phyloP scores from a whole-genome alignment of 1,140 invertebrate genomes.

The Drosophila micromelanica region DNA sequence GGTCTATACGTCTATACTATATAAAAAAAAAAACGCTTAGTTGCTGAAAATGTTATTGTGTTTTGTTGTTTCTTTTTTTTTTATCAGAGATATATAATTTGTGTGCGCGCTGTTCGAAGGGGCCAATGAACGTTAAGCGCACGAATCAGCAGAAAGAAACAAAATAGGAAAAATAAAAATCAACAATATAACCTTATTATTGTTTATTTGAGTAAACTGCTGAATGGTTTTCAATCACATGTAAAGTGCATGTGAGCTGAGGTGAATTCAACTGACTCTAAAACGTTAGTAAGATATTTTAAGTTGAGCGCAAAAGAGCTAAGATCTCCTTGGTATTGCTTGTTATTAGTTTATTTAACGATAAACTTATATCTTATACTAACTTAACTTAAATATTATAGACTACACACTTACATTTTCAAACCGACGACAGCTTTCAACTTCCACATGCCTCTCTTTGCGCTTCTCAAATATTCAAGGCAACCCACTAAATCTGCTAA shows the following conservation, averaged over 20 bases:
- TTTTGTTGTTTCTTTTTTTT: slow-evolving; percentile 42
- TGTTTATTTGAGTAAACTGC: slow-evolving; percentile 69
- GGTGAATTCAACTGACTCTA: slow-evolving; percentile 7
- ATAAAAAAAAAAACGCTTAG: slow-evolving; percentile 60
- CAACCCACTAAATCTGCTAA: not conserved
- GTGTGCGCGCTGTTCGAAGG: slow-evolving; percentile 44
- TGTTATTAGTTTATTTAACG: too few relatives aligned
- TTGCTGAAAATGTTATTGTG: slow-evolving; percentile 60
- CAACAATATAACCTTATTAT: slow-evolving; percentile 30
- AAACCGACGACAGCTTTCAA: too few relatives aligned
- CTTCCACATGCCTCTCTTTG: not conserved
- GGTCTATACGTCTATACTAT: slow-evolving; percentile 42
- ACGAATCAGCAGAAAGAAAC: slow-evolving; percentile 69
- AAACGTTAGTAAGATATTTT: not conserved
- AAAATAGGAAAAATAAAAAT: slow-evolving; percentile 34
- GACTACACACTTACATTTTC: too few relatives aligned
- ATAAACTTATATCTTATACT: too few relatives aligned
- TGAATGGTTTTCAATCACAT: slow-evolving; percentile 66
- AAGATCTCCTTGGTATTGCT: too few relatives aligned
- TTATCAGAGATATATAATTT: slow-evolving; percentile 58
- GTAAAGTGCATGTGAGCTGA: slow-evolving; percentile 57
- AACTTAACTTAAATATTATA: not conserved
- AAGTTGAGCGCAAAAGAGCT: not conserved
- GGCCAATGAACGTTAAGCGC: slow-evolving; percentile 74
- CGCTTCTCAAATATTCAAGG: slow-evolving; percentile 1